Base-by-base conservation (phyloP, 2,113 vertebrate genomes). In the Limnothrissa miodon region DNA sequence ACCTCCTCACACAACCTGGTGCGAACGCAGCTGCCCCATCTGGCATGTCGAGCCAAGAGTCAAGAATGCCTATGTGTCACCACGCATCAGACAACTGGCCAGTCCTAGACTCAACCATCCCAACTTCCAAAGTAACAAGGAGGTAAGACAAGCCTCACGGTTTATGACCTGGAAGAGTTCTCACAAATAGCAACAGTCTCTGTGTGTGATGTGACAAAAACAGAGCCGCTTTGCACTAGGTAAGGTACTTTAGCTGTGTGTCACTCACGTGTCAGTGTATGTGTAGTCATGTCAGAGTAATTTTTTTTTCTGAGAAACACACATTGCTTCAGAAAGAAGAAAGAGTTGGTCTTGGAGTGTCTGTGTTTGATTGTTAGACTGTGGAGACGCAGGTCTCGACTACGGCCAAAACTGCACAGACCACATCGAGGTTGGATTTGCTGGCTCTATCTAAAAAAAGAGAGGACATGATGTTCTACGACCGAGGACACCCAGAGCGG, bases 11-110 rank as follows among this genome's bases (percentile, higher is more conserved):
- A 82, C 78, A 0, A 39, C 81, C 33, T 83, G 36, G 5, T 91
- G 90, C 84, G 92, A 92, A 17, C 80, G 15, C 4, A 86, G 66
- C 83, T 91, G 91, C 81, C 91, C 91, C 0, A 66, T 93, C 25
- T 92, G 93, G 91, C 92, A 92, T 78, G 25, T 87, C 0, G 59
- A 81, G 39, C 80, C 88, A 66, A 53, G 25, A 21, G 59, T 81
- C 1, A 87, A 42, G 44, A 23, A 80, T 2, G 48, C 81, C 0
- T 56, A 51, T 17, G 29, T 92, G 79, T 85, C 92, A 0, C 83
- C 90, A 39, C 89, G 92, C 36, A 82, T 93, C 81, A 85, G 91
- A 70, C 92, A 88, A 82, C 91, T 94, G 39, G 88, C 94, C 53
- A 62, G 29, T 1, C 93, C 93, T 79, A 95, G 91, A 89, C 45